Evolutionary conservation across 1,140 invertebrate genomes (phyloP).

Genomic region (Frieseomelitta varia): DNA sequence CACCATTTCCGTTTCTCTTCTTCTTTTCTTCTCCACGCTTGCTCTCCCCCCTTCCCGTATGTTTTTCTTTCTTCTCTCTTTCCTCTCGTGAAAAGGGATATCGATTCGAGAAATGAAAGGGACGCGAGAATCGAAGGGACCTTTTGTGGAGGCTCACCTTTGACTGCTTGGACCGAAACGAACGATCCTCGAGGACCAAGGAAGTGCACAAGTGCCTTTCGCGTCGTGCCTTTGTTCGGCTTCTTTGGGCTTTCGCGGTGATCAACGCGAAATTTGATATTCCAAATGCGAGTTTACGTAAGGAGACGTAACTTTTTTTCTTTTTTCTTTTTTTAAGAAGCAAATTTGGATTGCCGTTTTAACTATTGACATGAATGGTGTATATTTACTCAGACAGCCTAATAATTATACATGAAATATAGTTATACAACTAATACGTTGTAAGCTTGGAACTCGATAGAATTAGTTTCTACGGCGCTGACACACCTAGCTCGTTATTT

Average conservation of each 20-base stretch:
- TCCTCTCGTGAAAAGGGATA: constrained; percentile 1
- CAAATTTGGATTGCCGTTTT: background rate
- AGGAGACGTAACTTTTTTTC: no score
- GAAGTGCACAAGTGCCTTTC: background rate
- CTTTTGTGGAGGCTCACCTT: constrained; percentile 19
- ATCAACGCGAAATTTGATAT: background rate
- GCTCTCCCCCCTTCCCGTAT: no score
- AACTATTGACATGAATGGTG: background rate
- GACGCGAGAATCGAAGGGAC: constrained; percentile 8
- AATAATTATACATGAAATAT: background rate
- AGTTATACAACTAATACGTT: background rate
- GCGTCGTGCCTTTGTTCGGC: background rate
- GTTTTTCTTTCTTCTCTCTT: background rate
- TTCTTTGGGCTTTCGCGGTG: background rate
- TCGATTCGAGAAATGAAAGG: constrained; percentile 29
- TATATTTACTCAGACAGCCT: background rate
- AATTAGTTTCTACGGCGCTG: background rate
- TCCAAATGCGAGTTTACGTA: background rate
- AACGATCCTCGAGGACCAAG: background rate
- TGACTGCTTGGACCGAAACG: background rate
- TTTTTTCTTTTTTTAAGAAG: no score
- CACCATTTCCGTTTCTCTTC: constrained; percentile 15
- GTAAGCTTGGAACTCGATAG: background rate
- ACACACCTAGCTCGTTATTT: background rate
- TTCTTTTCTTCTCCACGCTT: background rate